These are phyloP conservation scores for Sinonovacula constricta DNA, from an alignment of 1,140 invertebrate genomes.

Conservation along the genomic window DNA sequence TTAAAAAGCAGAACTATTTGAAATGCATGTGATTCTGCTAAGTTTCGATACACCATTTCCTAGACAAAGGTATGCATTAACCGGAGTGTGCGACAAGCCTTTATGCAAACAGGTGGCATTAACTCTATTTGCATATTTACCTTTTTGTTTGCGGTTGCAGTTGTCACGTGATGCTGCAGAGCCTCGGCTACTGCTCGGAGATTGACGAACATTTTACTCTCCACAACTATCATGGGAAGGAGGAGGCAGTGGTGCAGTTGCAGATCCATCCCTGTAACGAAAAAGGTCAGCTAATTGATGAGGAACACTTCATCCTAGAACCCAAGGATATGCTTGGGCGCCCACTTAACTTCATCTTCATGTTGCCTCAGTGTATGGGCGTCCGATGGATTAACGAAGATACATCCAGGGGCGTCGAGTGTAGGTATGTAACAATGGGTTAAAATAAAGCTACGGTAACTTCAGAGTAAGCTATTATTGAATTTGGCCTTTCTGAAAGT, in stretches of 20 bases:
- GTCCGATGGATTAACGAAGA: conserved; percentile 65
- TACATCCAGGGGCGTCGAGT: conserved; percentile 57
- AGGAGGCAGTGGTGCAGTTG: conserved; percentile 64
- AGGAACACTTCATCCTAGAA: conserved; percentile 60
- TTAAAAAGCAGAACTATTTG: too few relatives aligned
- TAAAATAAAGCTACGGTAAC: too few relatives aligned
- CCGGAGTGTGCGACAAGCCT: too few relatives aligned
- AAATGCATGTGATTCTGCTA: too few relatives aligned
- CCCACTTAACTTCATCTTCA: conserved; percentile 53
- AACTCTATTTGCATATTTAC: neutral
- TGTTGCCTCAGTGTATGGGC: conserved; percentile 61
- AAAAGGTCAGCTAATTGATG: conserved; percentile 48
- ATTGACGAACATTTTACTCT: conserved; percentile 66
- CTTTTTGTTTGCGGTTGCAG: conserved; percentile 46
- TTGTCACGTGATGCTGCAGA: conserved; percentile 65
- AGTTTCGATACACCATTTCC: too few relatives aligned
- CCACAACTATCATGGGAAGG: conserved; percentile 68
- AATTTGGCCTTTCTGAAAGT: too few relatives aligned
- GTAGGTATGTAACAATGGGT: conserved; percentile 53
- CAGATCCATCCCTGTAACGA: conserved; percentile 59
- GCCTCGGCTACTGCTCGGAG: conserved; percentile 62
- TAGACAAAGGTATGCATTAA: too few relatives aligned
- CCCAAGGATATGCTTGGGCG: conserved; percentile 61
- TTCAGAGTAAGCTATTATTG: too few relatives aligned
- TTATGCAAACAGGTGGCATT: too few relatives aligned